These are phyloP conservation scores for Cyclophora albipunctata DNA, from an alignment of 2,888 invertebrate species.

Conservation along the genomic window DNA sequence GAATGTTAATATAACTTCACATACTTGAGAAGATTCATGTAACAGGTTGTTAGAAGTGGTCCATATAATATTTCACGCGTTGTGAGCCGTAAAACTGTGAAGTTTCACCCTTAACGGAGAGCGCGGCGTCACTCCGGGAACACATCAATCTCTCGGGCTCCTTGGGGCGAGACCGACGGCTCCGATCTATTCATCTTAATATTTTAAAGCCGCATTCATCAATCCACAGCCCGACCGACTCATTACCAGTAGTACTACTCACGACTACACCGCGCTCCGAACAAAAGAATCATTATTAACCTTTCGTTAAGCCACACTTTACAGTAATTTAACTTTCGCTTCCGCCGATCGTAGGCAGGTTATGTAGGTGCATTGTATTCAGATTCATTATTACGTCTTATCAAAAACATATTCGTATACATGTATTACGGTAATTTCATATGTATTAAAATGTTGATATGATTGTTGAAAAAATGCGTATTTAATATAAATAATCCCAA, in stretches of 20 bases:
- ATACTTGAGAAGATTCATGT: slow-evolving; percentile 20
- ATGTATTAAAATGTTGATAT: too few species aligned
- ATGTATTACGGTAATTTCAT: too few species aligned
- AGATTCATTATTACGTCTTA: too few species aligned
- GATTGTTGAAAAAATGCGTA: too few species aligned
- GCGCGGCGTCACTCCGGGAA: slow-evolving; percentile 34
- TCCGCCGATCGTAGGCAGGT: too few species aligned
- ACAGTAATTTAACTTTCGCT: neutral
- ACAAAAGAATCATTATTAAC: slow-evolving; percentile 6
- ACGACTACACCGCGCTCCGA: neutral
- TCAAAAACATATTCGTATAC: too few species aligned
- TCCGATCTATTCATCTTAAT: slow-evolving; percentile 37
- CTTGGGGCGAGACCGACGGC: slow-evolving; percentile 17
- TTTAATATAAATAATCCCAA: too few species aligned
- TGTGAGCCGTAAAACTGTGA: slow-evolving; percentile 34
- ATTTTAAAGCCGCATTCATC: slow-evolving; percentile 37
- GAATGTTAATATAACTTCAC: slow-evolving; percentile 21
- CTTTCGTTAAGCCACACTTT: neutral
- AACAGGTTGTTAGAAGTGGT: slow-evolving; percentile 32
- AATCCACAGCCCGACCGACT: slow-evolving; percentile 28
- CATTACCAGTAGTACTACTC: slow-evolving; percentile 21
- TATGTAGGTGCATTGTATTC: too few species aligned
- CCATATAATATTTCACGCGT: slow-evolving; percentile 26
- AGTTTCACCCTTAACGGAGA: slow-evolving; percentile 30
- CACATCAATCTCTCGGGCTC: slow-evolving; percentile 49